phyloP scores from a whole-genome alignment of 2,113 vertebrate species.

The Mormyrus iriodes region DNA sequence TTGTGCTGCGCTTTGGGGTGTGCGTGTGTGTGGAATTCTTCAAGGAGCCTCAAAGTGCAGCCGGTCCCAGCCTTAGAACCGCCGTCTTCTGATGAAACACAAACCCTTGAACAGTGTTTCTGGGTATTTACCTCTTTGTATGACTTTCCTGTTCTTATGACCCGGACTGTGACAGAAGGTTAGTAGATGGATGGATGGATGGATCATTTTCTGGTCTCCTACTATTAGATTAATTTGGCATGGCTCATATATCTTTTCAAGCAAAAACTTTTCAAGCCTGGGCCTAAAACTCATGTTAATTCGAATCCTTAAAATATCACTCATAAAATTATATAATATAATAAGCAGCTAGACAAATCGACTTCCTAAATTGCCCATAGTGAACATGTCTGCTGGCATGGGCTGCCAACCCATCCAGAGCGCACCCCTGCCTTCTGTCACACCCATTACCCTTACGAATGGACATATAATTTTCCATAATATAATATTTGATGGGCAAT shows the following conservation, averaged over 20 bases:
- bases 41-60: neutral
- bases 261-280: neutral
- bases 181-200: neutral
- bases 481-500: neutral
- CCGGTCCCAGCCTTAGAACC: neutral
- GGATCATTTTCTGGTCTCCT: neutral
- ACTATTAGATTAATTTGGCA: neutral
- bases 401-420: neutral
- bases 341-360: neutral
- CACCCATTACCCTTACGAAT: neutral
- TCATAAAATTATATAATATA: neutral
- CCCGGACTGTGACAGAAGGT: neutral
- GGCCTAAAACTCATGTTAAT: neutral
- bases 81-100: neutral
- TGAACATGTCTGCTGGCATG: neutral
- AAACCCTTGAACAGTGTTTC: neutral
- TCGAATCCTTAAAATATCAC: neutral
- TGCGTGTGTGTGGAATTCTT: neutral
- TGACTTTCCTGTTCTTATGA: neutral
- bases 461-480: neutral
- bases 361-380: neutral
- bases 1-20: neutral
- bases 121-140: neutral
- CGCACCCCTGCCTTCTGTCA: neutral
- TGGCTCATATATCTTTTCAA: neutral